Percentiles rank a stretch among this genome's conserved stretches.
These are phyloP conservation scores for Nemotelus pantherinus DNA, from an alignment of 2,888 invertebrate species.

Conservation along the genomic window DNA sequence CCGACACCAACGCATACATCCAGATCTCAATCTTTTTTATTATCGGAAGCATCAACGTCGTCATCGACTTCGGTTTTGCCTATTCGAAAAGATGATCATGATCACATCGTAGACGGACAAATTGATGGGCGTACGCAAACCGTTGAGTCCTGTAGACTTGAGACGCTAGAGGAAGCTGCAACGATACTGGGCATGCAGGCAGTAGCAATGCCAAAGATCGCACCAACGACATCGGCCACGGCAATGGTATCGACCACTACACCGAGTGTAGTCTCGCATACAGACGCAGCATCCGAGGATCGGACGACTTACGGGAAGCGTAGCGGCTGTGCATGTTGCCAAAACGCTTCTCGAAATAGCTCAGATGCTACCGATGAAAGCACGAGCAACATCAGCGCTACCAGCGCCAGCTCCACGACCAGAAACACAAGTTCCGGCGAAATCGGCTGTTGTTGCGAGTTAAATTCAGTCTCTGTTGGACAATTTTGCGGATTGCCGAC, in stretches of 20 bases:
- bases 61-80: neutral
- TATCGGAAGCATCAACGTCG: constrained; percentile 16
- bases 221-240: constrained; percentile 1
- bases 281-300: constrained; percentile 24
- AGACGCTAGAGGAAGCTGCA: neutral
- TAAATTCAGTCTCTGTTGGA: constrained; percentile 50
- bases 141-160: constrained; percentile 24
- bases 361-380: constrained; percentile 34
- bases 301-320: constrained; percentile 42
- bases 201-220: constrained; percentile 28
- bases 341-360: constrained; percentile 38
- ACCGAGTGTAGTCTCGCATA: neutral
- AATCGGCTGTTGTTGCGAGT: constrained; percentile 46
- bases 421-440: constrained; percentile 36
- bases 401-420: constrained; percentile 33
- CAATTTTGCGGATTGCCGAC: constrained; percentile 49
- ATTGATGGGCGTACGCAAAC: constrained; percentile 17
- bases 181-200: constrained; percentile 3
- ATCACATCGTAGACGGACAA: constrained; percentile 30
- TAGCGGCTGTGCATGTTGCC: constrained; percentile 46
- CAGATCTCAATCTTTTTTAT: constrained; percentile 38
- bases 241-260: neutral
- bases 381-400: constrained; percentile 37
- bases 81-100: constrained; percentile 17
- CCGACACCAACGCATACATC: constrained; percentile 36